phyloP scores from a whole-genome alignment of 1,140 invertebrate genomes.

The Diachasmimorpha longicaudata region DNA sequence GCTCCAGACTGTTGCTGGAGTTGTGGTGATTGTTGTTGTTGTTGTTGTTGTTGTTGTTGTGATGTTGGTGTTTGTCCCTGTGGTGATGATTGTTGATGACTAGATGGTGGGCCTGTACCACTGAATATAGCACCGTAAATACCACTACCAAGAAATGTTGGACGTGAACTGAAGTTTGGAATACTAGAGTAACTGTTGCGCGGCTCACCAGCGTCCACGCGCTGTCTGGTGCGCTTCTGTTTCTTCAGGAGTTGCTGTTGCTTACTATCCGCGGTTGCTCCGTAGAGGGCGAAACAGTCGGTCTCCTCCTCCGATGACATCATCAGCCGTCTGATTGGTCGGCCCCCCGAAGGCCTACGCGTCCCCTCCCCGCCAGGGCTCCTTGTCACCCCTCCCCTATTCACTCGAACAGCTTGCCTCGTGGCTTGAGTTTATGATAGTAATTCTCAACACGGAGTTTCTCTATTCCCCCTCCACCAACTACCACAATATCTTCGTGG shows the following conservation, averaged over 20 bases:
- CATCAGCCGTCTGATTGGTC: slow-evolving; percentile 74
- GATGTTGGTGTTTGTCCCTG: slow-evolving; percentile 37
- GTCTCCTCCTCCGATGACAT: slow-evolving; percentile 95
- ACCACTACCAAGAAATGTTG: slow-evolving; percentile 81
- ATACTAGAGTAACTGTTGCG: slow-evolving; percentile 90
- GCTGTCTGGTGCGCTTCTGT: slow-evolving; percentile 88
- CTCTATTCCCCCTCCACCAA: slow-evolving; percentile 29
- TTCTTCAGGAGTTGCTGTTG: slow-evolving; percentile 83
- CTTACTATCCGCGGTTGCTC: slow-evolving; percentile 68
- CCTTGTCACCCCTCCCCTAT: slow-evolving; percentile 61
- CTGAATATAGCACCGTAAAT: slow-evolving; percentile 83
- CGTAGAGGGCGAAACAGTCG: slow-evolving; percentile 87
- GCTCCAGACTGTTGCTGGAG: slow-evolving; percentile 68
- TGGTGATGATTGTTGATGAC: slow-evolving; percentile 35
- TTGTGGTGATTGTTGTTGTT: slow-evolving; percentile 48
- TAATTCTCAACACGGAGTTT: slow-evolving; percentile 17
- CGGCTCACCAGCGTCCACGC: slow-evolving; percentile 92
- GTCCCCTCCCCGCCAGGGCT: slow-evolving; percentile 63
- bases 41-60: slow-evolving; percentile 37
- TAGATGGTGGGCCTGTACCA: slow-evolving; percentile 44
- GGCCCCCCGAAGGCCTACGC: slow-evolving; percentile 63
- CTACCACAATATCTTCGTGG: slow-evolving; percentile 8
- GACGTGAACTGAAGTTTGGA: slow-evolving; percentile 83
- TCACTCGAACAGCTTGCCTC: slow-evolving; percentile 59
- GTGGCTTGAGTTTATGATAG: slow-evolving; percentile 53